Evolutionary conservation across 2,888 invertebrate genomes (phyloP), one percentile per base, ranked within the genome.

Genomic region (Drosophila borealis): DNA sequence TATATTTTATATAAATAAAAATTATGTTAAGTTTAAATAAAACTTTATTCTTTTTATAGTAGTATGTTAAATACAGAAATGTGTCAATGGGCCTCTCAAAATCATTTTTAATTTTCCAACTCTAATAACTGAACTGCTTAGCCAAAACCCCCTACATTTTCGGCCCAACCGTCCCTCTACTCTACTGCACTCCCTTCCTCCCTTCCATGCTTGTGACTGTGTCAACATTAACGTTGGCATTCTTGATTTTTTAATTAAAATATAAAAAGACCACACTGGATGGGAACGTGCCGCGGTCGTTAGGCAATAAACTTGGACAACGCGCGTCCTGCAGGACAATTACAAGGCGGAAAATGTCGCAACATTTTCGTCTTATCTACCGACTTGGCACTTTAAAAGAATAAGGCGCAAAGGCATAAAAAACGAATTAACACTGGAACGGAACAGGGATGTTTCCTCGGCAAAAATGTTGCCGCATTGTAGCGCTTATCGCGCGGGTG

Each of bases 251-350:
- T 76, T 76, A 76, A 76, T 76, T 76, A 76, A 76, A 76, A 77
- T 76, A 76, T 76, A 76, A 76, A 75, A 76, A 73, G 73, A 70
- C 69, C 67, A 65, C 82, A 78, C 34, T 54, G 73, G 76, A 61
- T 54, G 74, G 74, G 80, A 82, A 78, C 81, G 74, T 84, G 80
- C 71, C 80, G 83, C 88, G 89, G 91, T 90, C 90, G 90, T 90
- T 90, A 90, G 88, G 90, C 90, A 90, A 90, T 90, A 90, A 90
- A 91, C 81, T 86, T 87, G 83, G 74, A 82, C 89, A 89, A 57
- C 77, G 81, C 64, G 76, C 76, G 60, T 77, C 77, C 75, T 73
- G 79, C 53, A 80, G 76, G 76, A 78, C 80, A 76, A 78, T 78
- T 78, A 78, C 79, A 72, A 78, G 78, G 79, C 78, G 75, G 80